Conservation (phyloP, 2,888 invertebrate species). For the Adelphocoris suturalis region DNA sequence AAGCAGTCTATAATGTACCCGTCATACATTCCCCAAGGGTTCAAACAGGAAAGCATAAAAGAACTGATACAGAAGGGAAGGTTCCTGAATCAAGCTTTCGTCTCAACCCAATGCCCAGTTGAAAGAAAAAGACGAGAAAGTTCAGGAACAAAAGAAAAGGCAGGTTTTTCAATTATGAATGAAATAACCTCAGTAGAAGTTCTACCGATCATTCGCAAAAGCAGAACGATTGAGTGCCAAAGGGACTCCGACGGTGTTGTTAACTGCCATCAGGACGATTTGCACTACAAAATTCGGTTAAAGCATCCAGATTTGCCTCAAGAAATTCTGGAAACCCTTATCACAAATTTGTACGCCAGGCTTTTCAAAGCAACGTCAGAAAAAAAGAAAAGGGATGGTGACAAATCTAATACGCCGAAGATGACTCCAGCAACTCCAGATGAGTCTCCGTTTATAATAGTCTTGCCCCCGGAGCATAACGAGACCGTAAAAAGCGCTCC, state of each 20-base stretch:
- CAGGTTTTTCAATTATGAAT: constrained; percentile 49
- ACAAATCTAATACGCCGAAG: neutral
- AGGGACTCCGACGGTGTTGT: constrained; percentile 46
- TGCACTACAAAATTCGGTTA: constrained; percentile 58
- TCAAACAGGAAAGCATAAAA: neutral
- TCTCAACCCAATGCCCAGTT: neutral
- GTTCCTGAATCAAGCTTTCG: neutral
- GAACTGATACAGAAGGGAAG: constrained; percentile 1
- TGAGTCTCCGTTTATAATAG: constrained; percentile 52
- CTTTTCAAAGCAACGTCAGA: constrained; percentile 43
- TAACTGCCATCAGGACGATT: constrained; percentile 51
- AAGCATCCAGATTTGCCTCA: constrained; percentile 56
- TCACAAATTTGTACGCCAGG: constrained; percentile 59
- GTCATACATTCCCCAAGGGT: neutral
- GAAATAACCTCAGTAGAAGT: constrained; percentile 60
- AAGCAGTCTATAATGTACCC: constrained; percentile 30
- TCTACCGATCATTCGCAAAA: constrained; percentile 51
- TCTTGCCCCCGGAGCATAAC: constrained; percentile 52
- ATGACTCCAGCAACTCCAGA: neutral
- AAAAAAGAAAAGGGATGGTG: constrained; percentile 58
- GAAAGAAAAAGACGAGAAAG: constrained; percentile 1
- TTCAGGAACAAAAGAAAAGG: constrained; percentile 4
- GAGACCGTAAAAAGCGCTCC: neutral
- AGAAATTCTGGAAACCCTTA: constrained; percentile 49
- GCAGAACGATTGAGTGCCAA: constrained; percentile 56